A percentile compares a stretch with the other conserved stretches of the same genome.
Evolutionary conservation across 2,888 invertebrate genomes (phyloP).

Genomic region (Margaritifera margaritifera): DNA sequence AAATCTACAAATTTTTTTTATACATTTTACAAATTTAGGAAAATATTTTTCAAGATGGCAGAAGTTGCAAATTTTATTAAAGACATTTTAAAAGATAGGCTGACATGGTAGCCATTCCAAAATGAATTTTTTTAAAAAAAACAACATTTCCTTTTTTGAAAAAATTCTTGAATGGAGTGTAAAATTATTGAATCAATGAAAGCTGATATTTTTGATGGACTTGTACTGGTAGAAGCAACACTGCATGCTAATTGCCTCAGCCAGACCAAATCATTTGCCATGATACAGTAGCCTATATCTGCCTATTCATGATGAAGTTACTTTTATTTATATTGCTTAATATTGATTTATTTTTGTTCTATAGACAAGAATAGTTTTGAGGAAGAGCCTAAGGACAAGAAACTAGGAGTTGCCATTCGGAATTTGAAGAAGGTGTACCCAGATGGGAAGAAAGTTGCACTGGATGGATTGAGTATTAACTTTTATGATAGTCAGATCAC

Average conservation of each 20-base stretch:
- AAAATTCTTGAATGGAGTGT: no score
- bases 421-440: slow-evolving; percentile 78
- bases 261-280: background rate
- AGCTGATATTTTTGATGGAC: background rate
- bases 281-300: background rate
- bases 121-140: no score
- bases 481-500: slow-evolving; percentile 89
- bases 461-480: slow-evolving; percentile 82
- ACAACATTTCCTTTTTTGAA: no score
- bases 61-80: no score
- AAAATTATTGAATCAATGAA: no score
- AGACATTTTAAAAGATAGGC: no score
- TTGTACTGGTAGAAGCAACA: background rate
- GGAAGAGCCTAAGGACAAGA: slow-evolving; percentile 73
- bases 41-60: no score
- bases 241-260: background rate
- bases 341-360: slow-evolving; percentile 4
- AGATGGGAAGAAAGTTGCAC: slow-evolving; percentile 75
- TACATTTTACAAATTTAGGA: no score
- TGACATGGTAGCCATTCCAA: no score
- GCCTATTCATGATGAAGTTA: no score
- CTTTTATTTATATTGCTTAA: no score
- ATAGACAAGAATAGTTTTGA: slow-evolving; percentile 71
- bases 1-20: no score
- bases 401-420: slow-evolving; percentile 83